Evolutionary conservation across 1,140 invertebrate genomes (phyloP), one percentile per base, ranked within the genome.

Genomic region (Goniozus legneri): DNA sequence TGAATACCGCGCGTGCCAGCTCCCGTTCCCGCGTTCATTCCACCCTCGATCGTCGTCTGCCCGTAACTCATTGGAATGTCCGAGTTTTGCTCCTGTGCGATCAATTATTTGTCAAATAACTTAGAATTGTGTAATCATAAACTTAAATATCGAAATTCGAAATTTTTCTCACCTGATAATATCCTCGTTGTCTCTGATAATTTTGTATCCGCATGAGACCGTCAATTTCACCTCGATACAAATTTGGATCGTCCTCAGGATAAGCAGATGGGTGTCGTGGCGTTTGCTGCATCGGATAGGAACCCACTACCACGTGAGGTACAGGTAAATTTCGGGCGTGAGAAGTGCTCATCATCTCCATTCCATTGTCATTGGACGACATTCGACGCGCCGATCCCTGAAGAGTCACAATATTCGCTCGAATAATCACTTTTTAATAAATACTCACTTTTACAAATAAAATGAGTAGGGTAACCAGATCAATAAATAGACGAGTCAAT

Each of bases 211-310:
- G 77, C 79, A 87, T 86, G 40, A 88, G 69, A 36, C 81, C 84
- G 63, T 91, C 87, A 47, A 89, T 69, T 67, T 90, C 88, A 35
- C 85, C 85, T 56, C 80, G 77, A 62, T 84, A 84, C 51, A 79
- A 77, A 35, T 72, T 76, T 0, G 82, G 82, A 71, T 85, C 84
- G 53, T 84, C 84, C 38, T 85, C 83, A 54, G 71, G 66, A 54
- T 62, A 76, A 22, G 62, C 67, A 24, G 65, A 68, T 34, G 71
- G 73, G 52, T 76, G 74, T 49, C 71, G 69, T 44, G 65, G 69
- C 49, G 67, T 67, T 41, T 63, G 65, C 59, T 70, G 69, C 38
- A 60, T 48, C 50, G 64, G 68, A 56, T 67, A 69, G 46, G 70
- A 62, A 53, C 60, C 50, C 39, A 62, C 53, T 4, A 63, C 56